phyloP scores from a whole-genome alignment of 2,113 vertebrate genomes.

The Lepisosteus oculatus region DNA sequence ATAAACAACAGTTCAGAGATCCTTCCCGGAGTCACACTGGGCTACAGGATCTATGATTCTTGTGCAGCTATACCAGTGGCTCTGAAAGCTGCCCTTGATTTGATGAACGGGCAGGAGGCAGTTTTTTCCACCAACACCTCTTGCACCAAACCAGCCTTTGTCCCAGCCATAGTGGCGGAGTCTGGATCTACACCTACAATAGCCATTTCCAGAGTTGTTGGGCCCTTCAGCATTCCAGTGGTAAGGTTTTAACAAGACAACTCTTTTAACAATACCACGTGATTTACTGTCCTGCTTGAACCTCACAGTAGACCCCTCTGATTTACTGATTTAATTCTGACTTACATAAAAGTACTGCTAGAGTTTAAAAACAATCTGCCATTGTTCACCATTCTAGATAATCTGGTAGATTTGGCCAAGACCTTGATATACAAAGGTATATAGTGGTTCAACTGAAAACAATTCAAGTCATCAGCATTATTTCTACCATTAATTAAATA shows the following conservation, averaged over 20 bases:
- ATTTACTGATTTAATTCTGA: too few species aligned
- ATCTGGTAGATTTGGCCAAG: too few species aligned
- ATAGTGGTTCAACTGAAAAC: too few species aligned
- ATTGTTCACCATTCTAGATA: too few species aligned
- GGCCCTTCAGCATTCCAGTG: conserved; percentile 55
- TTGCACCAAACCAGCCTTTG: conserved; percentile 38
- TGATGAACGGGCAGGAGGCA: conserved; percentile 39
- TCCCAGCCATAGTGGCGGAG: conserved; percentile 50
- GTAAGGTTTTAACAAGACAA: conserved; percentile 28
- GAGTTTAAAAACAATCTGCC: too few species aligned
- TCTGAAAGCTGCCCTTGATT: conserved; percentile 44
- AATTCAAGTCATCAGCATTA: too few species aligned
- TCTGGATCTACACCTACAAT: conserved; percentile 59
- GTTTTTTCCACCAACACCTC: background rate
- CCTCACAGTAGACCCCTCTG: too few species aligned
- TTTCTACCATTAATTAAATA: too few species aligned
- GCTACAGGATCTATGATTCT: conserved; percentile 58
- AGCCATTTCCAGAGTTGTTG: conserved; percentile 48
- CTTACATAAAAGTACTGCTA: too few species aligned
- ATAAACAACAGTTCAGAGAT: conserved; percentile 60
- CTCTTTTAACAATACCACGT: too few species aligned
- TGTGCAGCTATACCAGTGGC: conserved; percentile 46
- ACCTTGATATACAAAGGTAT: too few species aligned
- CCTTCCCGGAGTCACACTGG: conserved; percentile 50
- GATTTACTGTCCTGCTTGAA: too few species aligned